Base-by-base conservation (phyloP, 2,888 invertebrate species). In the Stenurella melanura region DNA sequence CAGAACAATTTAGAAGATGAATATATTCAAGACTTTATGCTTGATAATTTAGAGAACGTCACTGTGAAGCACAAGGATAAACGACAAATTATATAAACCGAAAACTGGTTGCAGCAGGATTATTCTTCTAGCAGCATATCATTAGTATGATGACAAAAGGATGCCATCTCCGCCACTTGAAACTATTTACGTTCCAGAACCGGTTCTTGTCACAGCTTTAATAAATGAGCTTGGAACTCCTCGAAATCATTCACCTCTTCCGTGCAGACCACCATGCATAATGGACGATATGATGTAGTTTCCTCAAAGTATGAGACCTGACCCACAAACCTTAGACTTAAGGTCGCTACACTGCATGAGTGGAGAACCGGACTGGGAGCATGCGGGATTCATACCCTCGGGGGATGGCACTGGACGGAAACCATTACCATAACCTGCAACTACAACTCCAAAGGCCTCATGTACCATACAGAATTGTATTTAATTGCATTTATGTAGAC, bases 11-110 rank as follows among this genome's bases (percentile, higher is more conserved):
- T 96, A 87, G 96, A 95, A 80, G 96, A 96, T 88, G 96, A 96
- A 89, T 97, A 97, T 90, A 96, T 97, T 82, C 95, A 96, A 90
- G 96, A 96, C 89, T 97, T 97, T 88, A 97, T 96, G 84, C 92
- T 97, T 85, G 96, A 96, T 87, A 96, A 96, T 87, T 92, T 97
- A 74, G 87, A 88, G 78, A 96, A 95, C 87, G 95, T 95, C 83
- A 93, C 93, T 76, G 96, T 96, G 73, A 96, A 96, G 89, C 93
- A 96, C 75, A 96, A 96, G 88, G 94, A 93, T 21, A 90, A 92
- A 81, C 91, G 75, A 82, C 83, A 75, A 42, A 80, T 84, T 21
- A 67, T 80, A 30, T 86, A 87, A 54, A 54, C 83, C 10, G 84
- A 85, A 10, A 63, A 82, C 21, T 85, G 85, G 85, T 38, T 81